Percentiles rank a stretch among this genome's conserved stretches.
Conservation (phyloP, 2,113 vertebrate genomes). For the Pica pica region DNA sequence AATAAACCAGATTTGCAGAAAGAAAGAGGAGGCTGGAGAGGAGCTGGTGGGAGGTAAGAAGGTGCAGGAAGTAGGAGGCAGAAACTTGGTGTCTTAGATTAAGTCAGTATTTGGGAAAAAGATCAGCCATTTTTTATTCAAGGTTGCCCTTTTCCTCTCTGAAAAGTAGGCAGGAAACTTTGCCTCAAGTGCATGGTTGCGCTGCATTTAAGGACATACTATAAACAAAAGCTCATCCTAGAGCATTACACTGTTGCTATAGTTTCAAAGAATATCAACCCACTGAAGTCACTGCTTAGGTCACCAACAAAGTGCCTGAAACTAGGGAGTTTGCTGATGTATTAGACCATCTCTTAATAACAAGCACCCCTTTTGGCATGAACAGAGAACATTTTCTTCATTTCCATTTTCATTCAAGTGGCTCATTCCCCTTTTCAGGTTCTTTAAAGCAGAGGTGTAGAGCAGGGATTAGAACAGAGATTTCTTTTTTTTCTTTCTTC, state of each 20-base stretch:
- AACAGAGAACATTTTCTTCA: not conserved
- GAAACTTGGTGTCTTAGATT: not conserved
- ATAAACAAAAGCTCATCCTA: not conserved
- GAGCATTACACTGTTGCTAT: not conserved
- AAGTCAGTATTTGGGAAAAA: not conserved
- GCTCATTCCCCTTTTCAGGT: not conserved
- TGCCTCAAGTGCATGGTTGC: not conserved
- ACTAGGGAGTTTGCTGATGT: not conserved
- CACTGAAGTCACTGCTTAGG: not conserved
- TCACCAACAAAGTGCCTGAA: not conserved
- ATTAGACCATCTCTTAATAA: not conserved
- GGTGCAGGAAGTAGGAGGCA: not conserved
- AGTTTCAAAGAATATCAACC: not conserved
- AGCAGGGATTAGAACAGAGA: not conserved
- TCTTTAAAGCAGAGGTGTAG: not conserved
- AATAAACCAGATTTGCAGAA: not conserved
- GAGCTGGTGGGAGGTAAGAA: not conserved
- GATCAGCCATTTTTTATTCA: not conserved
- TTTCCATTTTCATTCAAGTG: not conserved
- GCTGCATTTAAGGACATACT: not conserved
- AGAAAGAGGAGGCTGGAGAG: not conserved
- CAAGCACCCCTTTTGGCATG: not conserved
- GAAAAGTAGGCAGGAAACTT: not conserved
- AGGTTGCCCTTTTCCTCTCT: not conserved
- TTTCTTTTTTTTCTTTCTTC: not conserved